A percentile compares a stretch with the other conserved stretches of the same genome.
These are phyloP conservation scores for Zaprionus inermis DNA, from an alignment of 1,140 invertebrate species.

Conservation along the genomic window DNA sequence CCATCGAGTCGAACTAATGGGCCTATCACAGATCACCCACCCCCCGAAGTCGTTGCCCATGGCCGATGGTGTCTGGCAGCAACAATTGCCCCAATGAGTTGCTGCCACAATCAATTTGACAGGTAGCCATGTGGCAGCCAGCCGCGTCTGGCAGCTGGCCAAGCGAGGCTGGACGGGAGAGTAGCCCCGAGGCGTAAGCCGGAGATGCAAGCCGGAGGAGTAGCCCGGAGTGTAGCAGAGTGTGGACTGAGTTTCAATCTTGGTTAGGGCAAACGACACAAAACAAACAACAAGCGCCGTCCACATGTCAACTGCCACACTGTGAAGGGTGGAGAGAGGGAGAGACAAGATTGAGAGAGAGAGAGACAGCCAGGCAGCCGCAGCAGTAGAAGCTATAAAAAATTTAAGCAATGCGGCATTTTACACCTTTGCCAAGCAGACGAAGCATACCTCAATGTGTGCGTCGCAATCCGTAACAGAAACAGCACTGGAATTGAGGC, in stretches of 20 bases:
- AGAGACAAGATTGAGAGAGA: background rate
- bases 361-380: background rate
- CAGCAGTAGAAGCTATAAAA: conserved; percentile 62
- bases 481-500: conserved; percentile 1
- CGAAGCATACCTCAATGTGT: background rate
- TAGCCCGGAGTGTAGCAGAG: background rate
- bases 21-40: conserved; percentile 34
- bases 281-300: conserved; percentile 24
- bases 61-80: conserved; percentile 29
- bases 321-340: background rate
- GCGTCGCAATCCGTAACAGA: background rate
- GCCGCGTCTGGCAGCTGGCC: conserved; percentile 42
- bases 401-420: conserved; percentile 79
- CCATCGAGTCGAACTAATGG: conserved; percentile 58
- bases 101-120: conserved; percentile 69
- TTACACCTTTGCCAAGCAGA: conserved; percentile 62
- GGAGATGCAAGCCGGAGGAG: background rate
- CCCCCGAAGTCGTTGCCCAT: too few species aligned
- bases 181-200: background rate
- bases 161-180: conserved; percentile 3
- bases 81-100: conserved; percentile 50
- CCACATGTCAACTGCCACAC: conserved; percentile 5
- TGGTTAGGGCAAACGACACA: conserved; percentile 18
- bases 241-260: conserved; percentile 25
- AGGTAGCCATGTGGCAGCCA: conserved; percentile 56